Evolutionary conservation across 2,797 vertebrate genomes (phyloP), one percentile per base, ranked within the genome.

Genomic region (Sparus aurata): DNA sequence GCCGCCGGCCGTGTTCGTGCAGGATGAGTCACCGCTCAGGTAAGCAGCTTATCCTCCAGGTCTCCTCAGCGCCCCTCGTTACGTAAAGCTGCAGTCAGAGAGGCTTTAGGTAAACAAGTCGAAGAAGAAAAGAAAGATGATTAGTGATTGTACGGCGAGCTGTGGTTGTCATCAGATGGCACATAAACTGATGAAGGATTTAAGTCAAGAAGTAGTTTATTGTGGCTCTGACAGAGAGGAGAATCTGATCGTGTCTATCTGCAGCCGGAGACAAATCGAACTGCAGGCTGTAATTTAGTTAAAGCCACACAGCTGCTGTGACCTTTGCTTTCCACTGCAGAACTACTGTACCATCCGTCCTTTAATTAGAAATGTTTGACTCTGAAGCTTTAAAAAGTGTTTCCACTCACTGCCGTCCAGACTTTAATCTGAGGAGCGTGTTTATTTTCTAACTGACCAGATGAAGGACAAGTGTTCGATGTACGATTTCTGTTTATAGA

Each of bases 21-120:
- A 94, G 80, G 95, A 97, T 77, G 96, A 96, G 47, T 93, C 89
- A 45, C 62, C 83, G 18, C 74, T 92, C 80, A 96, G 97, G 97
- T 98, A 96, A 80, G 85, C 67, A 50, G 80, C 85, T 66, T 34
- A 85, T 59, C 43, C 22, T 41, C 63, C 63, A 50, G 63, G 58
- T 67, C 82, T 58, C 68, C 38, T 59, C 68, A 6, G 5, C 0
- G 34, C 20, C 73, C 62, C 54, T 53, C 3, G 41, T 82, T 71
- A 70, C 0, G 27, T 72, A 68, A 80, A 86, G 63, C 50, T 27
- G 55, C 22, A 34, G 6, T 34, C 34, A 9, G 34, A 34, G 34
- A 9, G 34, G 34, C 34, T 34, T 34, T 34, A 34, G 34, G 34
- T 34, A 34, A 34, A 34, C 34, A 34, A 34, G 34, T 34, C 34